Evolutionary conservation across 1,140 invertebrate genomes (phyloP).

Genomic region (Polypedilum vanderplanki): DNA sequence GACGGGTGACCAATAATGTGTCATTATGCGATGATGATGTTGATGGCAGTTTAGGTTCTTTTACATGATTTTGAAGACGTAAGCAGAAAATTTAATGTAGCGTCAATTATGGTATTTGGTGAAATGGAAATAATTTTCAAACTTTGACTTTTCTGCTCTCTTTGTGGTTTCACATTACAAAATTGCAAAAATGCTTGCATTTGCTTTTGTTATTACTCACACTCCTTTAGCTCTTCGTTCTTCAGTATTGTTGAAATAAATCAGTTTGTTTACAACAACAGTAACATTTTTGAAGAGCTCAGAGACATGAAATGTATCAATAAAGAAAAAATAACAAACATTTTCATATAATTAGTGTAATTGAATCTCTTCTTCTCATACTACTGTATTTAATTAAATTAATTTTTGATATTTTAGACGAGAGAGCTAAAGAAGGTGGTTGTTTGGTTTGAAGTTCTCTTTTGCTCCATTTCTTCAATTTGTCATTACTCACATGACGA

Average conservation of each 20-base stretch:
- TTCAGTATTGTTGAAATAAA: not conserved
- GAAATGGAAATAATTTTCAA: not conserved
- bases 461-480: not conserved
- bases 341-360: constrained; percentile 20
- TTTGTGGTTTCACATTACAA: not conserved
- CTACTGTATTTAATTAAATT: constrained; percentile 1
- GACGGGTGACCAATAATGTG: no score
- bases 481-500: constrained; percentile 12
- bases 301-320: constrained; percentile 18
- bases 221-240: not conserved
- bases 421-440: no score
- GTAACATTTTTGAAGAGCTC: not conserved
- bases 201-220: not conserved
- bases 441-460: not conserved
- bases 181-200: not conserved
- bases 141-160: not conserved
- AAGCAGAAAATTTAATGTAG: no score
- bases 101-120: no score
- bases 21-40: no score
- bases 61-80: no score
- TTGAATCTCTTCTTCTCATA: not conserved
- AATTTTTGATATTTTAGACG: constrained; percentile 19
- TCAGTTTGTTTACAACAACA: not conserved
- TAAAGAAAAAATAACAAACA: not conserved
- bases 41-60: no score